phyloP scores from a whole-genome alignment of 2,113 vertebrate genomes.

The Hypanus sabinus region DNA sequence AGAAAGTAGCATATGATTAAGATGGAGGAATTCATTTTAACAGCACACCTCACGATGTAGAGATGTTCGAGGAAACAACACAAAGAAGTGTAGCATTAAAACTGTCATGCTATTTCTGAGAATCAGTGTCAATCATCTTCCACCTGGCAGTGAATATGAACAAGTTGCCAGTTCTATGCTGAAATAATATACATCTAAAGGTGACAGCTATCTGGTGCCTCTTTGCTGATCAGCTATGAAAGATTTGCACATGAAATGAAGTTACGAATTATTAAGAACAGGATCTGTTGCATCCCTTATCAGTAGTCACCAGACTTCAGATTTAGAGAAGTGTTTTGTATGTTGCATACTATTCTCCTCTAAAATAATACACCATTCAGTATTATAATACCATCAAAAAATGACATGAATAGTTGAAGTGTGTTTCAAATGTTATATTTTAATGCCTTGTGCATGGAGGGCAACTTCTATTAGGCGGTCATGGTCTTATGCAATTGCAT shows the following conservation, averaged over 20 bases:
- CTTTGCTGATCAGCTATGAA: neutral
- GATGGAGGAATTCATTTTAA: neutral
- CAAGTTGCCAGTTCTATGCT: neutral
- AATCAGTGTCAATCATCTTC: neutral
- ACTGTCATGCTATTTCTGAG: slow-evolving; percentile 1
- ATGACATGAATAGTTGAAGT: neutral
- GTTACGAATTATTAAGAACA: neutral
- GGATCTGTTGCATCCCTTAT: neutral
- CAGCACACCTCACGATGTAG: neutral
- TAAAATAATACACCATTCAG: neutral
- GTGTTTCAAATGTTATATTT: neutral
- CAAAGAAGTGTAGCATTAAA: neutral
- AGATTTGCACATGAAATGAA: neutral
- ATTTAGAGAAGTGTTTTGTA: neutral
- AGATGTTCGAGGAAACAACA: neutral
- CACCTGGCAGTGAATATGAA: slow-evolving; percentile 1
- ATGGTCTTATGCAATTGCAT: neutral
- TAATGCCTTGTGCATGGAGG: neutral
- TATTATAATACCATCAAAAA: neutral
- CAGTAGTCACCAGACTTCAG: neutral
- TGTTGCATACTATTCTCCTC: neutral
- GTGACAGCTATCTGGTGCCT: neutral
- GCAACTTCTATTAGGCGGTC: neutral
- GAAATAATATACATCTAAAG: neutral
- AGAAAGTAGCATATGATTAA: neutral